A percentile compares a stretch with the other conserved stretches of the same genome.
Evolutionary conservation across 1,140 invertebrate species (phyloP).

Genomic region (Halictus rubicundus): DNA sequence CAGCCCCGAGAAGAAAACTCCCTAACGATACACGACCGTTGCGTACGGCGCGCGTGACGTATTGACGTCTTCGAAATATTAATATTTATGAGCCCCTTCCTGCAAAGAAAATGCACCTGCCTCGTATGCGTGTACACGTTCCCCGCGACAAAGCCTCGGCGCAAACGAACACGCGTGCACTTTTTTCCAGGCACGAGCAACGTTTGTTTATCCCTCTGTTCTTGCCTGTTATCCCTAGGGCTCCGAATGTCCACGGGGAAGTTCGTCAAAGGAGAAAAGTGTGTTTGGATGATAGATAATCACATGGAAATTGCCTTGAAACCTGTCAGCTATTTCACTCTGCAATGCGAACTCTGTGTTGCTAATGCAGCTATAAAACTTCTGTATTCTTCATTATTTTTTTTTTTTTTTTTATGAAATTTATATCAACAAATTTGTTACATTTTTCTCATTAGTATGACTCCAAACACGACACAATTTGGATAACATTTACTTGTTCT

Average conservation of each 20-base stretch:
- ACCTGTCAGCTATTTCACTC: not conserved
- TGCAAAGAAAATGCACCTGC: slow-evolving; percentile 50
- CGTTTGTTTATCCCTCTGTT: not conserved
- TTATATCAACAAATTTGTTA: no score
- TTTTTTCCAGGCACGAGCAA: not conserved
- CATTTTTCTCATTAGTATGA: no score
- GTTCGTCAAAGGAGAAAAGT: not conserved
- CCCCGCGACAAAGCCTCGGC: slow-evolving; percentile 38
- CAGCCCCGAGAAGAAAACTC: not conserved
- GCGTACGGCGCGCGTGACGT: slow-evolving; percentile 22
- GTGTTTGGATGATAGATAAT: not conserved
- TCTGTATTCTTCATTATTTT: no score
- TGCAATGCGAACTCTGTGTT: no score
- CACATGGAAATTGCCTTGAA: slow-evolving; percentile 1
- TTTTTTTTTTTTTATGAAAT: no score
- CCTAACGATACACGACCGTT: slow-evolving; percentile 27
- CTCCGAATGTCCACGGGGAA: not conserved
- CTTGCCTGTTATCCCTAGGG: not conserved
- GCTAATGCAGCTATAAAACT: no score
- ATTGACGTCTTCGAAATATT: slow-evolving; percentile 58
- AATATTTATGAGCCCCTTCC: slow-evolving; percentile 59
- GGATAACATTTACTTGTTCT: no score
- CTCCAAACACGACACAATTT: no score
- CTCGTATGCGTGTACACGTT: slow-evolving; percentile 22
- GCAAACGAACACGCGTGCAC: slow-evolving; percentile 8